phyloP scores from a whole-genome alignment of 2,888 invertebrate genomes.

The Salpingus planirostris region DNA sequence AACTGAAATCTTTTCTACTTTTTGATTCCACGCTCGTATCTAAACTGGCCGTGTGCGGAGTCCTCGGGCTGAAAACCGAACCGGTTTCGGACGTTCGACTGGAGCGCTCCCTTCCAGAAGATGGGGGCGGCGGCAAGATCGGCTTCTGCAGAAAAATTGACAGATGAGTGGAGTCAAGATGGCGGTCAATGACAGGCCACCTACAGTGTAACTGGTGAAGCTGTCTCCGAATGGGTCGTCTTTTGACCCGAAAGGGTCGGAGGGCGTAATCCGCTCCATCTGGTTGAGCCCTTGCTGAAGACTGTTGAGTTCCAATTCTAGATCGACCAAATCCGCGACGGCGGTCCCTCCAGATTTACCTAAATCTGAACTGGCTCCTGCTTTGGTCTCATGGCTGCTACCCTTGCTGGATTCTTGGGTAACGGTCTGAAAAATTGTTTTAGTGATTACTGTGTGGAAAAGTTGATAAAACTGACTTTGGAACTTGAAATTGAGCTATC shows the following conservation, averaged over 20 bases:
- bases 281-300: slow-evolving; percentile 80
- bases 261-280: slow-evolving; percentile 76
- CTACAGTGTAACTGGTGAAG: slow-evolving; percentile 46
- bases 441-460: too few relatives aligned
- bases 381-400: slow-evolving; percentile 24
- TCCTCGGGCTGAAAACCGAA: slow-evolving; percentile 38
- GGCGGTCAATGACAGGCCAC: too few relatives aligned
- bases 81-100: slow-evolving; percentile 33
- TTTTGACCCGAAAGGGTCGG: slow-evolving; percentile 52
- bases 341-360: slow-evolving; percentile 38
- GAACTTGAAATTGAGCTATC: slow-evolving; percentile 30
- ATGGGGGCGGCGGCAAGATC: slow-evolving; percentile 31
- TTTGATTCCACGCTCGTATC: slow-evolving; percentile 20
- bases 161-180: too few relatives aligned
- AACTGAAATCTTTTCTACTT: slow-evolving; percentile 27
- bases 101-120: slow-evolving; percentile 29
- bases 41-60: slow-evolving; percentile 31
- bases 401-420: slow-evolving; percentile 25
- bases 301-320: slow-evolving; percentile 80
- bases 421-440: slow-evolving; percentile 25
- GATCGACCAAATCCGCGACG: slow-evolving; percentile 78
- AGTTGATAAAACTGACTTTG: background rate
- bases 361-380: slow-evolving; percentile 15
- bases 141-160: slow-evolving; percentile 29
- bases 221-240: slow-evolving; percentile 70